phyloP scores from a whole-genome alignment of 2,113 vertebrate species.

The Ageneiosus marmoratus region DNA sequence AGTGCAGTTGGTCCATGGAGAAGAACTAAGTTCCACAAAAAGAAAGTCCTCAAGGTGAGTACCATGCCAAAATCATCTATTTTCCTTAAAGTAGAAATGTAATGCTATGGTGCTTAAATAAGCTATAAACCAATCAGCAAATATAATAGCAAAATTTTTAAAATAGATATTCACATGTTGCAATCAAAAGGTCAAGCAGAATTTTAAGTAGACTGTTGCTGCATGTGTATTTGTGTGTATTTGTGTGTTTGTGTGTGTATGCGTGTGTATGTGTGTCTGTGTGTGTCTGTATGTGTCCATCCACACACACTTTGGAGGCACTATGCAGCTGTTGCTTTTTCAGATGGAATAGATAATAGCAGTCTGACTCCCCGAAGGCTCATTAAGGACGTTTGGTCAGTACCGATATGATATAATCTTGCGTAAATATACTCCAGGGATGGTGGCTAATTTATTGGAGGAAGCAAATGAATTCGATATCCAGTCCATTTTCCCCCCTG shows the following conservation, averaged over 20 bases:
- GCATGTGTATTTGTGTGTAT: conserved; percentile 2
- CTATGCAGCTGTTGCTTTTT: conserved; percentile 65
- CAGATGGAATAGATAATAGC: conserved; percentile 67
- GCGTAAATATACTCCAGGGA: conserved; percentile 68
- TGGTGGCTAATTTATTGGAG: conserved; percentile 51
- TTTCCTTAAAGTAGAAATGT: background rate
- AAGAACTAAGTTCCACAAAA: conserved; percentile 19
- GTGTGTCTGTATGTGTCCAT: conserved; percentile 8
- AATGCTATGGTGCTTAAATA: background rate
- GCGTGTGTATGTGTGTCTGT: conserved; percentile 3
- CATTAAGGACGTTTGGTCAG: conserved; percentile 70
- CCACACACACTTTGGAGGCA: conserved; percentile 26
- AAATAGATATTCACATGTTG: background rate
- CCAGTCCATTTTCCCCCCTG: conserved; percentile 51
- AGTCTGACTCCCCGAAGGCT: conserved; percentile 65
- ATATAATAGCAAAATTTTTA: background rate
- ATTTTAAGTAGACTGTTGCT: conserved; percentile 5
- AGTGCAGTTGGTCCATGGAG: conserved; percentile 35
- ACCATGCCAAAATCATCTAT: conserved; percentile 8
- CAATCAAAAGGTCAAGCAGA: conserved; percentile 15
- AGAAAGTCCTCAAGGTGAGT: background rate
- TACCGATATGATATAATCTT: conserved; percentile 71
- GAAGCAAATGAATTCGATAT: conserved; percentile 61
- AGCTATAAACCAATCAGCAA: background rate
- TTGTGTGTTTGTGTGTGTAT: conserved; percentile 2